Percentiles rank a stretch among this genome's conserved stretches.
Evolutionary conservation across 2,113 vertebrate genomes (phyloP).

Genomic region (Prunella himalayana): DNA sequence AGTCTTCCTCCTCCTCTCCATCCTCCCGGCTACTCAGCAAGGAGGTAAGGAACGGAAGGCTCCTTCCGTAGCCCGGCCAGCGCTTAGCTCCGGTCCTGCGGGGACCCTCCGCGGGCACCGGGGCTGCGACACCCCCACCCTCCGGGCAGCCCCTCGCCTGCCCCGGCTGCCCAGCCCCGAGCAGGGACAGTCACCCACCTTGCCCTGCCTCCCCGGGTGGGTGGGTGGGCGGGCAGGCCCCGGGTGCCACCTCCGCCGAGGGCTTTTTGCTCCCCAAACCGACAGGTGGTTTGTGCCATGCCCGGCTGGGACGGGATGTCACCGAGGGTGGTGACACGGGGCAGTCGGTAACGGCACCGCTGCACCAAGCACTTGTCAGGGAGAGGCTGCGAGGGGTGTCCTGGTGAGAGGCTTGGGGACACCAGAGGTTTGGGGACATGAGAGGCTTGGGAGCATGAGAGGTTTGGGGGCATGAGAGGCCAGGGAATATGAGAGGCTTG

Average conservation of each 20-base stretch:
- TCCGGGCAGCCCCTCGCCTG: neutral
- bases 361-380: neutral
- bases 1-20: slow-evolving; percentile 77
- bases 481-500: neutral
- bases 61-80: neutral
- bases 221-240: neutral
- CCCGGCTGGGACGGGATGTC: neutral
- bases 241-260: neutral
- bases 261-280: neutral
- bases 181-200: neutral
- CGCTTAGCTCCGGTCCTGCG: neutral
- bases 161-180: neutral
- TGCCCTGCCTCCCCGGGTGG: neutral
- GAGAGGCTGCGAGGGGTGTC: neutral
- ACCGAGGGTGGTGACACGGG: neutral
- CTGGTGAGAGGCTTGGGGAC: neutral
- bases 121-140: neutral
- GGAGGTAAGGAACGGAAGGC: slow-evolving; percentile 84
- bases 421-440: fast-evolving
- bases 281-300: neutral
- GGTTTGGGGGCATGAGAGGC: neutral
- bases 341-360: neutral
- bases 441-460: neutral
- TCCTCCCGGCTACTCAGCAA: slow-evolving; percentile 84
- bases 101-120: neutral